Conservation (phyloP, 2,113 vertebrate species). For the Diadophis punctatus region DNA sequence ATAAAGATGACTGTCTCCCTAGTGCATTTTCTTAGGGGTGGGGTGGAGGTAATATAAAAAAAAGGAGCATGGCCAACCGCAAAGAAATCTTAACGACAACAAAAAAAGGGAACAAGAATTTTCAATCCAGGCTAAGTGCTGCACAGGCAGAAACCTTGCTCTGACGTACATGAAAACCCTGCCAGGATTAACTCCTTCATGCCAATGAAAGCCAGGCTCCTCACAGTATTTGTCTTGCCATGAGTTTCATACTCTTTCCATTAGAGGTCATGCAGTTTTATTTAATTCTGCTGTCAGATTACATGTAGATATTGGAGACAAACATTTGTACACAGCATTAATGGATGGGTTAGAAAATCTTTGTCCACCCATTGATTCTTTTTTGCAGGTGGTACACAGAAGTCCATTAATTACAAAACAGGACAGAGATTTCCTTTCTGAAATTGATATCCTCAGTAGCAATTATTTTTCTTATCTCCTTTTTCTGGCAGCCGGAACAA, state of each 20-base stretch:
- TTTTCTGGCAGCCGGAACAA: background rate
- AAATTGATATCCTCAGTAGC: constrained; percentile 21
- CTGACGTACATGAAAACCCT: constrained; percentile 68
- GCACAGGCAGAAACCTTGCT: constrained; percentile 61
- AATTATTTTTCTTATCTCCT: constrained; percentile 5
- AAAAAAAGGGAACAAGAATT: constrained; percentile 67
- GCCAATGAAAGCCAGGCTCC: constrained; percentile 41
- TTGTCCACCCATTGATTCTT: constrained; percentile 25
- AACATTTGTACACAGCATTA: constrained; percentile 2
- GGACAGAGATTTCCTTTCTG: constrained; percentile 21
- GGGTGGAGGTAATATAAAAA: constrained; percentile 1
- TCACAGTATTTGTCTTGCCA: constrained; percentile 49
- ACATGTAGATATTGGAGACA: constrained; percentile 16
- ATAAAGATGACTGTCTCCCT: constrained; percentile 9
- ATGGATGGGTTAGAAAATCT: constrained; percentile 8
- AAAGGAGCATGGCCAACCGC: constrained; percentile 66
- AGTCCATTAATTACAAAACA: background rate
- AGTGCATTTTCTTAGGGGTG: accelerated
- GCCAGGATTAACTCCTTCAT: constrained; percentile 70
- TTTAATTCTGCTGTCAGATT: constrained; percentile 41
- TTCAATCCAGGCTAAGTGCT: constrained; percentile 66
- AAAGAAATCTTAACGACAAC: constrained; percentile 65
- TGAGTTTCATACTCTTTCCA: constrained; percentile 8
- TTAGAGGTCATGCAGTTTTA: constrained; percentile 17
- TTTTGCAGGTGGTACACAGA: constrained; percentile 37